Evolutionary conservation across 2,888 invertebrate genomes (phyloP).

Genomic region (Bellardia pandia): DNA sequence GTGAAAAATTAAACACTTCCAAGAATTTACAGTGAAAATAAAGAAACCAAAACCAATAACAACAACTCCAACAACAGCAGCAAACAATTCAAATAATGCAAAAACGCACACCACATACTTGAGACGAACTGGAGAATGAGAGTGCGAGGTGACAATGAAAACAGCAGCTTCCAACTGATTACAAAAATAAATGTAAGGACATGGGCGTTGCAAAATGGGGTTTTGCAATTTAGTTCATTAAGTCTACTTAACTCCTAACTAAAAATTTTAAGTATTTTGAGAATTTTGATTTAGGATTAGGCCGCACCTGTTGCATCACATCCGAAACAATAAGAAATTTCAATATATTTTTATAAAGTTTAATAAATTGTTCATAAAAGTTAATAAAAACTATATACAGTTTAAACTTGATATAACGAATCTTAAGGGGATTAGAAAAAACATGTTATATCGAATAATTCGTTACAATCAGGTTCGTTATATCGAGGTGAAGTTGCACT

Average conservation of each 20-base stretch:
- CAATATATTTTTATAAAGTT: too few relatives aligned
- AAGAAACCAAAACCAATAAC: conserved; percentile 42
- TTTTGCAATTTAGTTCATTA: neutral
- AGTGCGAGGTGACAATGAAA: conserved; percentile 61
- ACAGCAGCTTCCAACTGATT: conserved; percentile 65
- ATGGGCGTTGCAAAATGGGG: conserved; percentile 23
- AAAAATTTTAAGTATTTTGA: too few relatives aligned
- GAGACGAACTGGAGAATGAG: neutral
- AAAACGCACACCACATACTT: conserved; percentile 20
- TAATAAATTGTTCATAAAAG: too few relatives aligned
- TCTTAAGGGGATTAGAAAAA: too few relatives aligned
- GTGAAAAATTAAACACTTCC: conserved; percentile 71
- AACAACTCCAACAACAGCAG: conserved; percentile 63
- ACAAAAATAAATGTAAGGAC: conserved; percentile 26
- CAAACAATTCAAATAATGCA: conserved; percentile 59
- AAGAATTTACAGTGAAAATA: conserved; percentile 54
- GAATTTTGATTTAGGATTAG: too few relatives aligned
- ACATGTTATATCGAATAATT: too few relatives aligned
- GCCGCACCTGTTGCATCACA: too few relatives aligned
- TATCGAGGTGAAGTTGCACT: too few relatives aligned
- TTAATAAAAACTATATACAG: too few relatives aligned
- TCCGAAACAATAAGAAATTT: too few relatives aligned
- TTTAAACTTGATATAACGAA: too few relatives aligned
- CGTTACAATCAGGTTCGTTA: too few relatives aligned
- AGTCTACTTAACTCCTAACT: neutral